Percentiles rank a stretch among this genome's conserved stretches.
Conservation (phyloP, 2,888 invertebrate species). For the Sphaeridia pumilis region DNA sequence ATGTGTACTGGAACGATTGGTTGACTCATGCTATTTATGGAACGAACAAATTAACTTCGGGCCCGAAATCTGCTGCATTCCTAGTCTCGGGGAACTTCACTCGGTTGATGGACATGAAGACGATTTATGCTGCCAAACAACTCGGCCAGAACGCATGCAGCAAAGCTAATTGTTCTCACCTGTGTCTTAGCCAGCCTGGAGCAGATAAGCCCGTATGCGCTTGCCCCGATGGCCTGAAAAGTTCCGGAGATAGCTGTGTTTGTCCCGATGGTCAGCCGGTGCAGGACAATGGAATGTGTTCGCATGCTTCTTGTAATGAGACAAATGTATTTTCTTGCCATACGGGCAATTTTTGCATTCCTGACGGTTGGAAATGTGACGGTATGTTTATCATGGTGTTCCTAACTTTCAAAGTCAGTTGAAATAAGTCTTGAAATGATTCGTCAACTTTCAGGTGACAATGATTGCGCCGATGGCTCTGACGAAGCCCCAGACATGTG, state of each 20-base stretch:
- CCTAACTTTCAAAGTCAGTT: background rate
- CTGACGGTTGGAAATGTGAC: constrained; percentile 16
- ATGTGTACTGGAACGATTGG: constrained; percentile 86
- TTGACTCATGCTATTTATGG: constrained; percentile 65
- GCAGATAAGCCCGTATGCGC: constrained; percentile 54
- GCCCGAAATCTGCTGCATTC: constrained; percentile 41
- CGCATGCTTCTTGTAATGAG: constrained; percentile 26
- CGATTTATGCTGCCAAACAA: constrained; percentile 63
- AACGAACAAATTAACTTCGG: constrained; percentile 6
- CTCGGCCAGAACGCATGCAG: constrained; percentile 61
- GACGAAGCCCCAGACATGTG: constrained; percentile 9
- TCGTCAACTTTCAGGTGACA: constrained; percentile 8
- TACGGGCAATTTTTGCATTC: constrained; percentile 13
- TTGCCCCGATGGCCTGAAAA: constrained; percentile 64
- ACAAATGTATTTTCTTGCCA: constrained; percentile 12
- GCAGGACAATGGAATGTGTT: constrained; percentile 55
- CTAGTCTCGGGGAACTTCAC: constrained; percentile 52
- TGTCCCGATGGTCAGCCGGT: constrained; percentile 60
- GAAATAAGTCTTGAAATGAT: background rate
- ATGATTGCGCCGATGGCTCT: constrained; percentile 12
- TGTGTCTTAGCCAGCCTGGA: constrained; percentile 66
- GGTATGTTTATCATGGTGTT: background rate
- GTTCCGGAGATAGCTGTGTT: constrained; percentile 50
- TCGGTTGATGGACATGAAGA: constrained; percentile 72
- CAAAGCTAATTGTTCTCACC: constrained; percentile 53